Evolutionary conservation across 2,113 vertebrate genomes (phyloP).

Genomic region (Plecotus auritus): DNA sequence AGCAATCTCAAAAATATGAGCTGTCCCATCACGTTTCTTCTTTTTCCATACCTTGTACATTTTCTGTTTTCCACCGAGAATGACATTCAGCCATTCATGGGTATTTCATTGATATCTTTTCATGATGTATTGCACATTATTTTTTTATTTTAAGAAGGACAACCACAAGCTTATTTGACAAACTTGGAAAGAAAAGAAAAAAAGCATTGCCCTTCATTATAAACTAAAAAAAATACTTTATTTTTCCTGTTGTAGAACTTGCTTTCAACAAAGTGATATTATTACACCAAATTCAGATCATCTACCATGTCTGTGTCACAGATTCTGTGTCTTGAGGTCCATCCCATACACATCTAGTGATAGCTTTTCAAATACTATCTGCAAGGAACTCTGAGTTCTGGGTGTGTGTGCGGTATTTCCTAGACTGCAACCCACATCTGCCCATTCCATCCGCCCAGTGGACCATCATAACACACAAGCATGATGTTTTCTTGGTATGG

Average conservation of each 20-base stretch:
- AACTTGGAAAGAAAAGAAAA: slow-evolving; percentile 72
- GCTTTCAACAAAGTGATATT: slow-evolving; percentile 36
- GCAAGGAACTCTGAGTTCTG: slow-evolving; percentile 74
- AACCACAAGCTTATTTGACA: slow-evolving; percentile 55
- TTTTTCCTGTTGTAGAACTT: slow-evolving; percentile 45
- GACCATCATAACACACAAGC: slow-evolving; percentile 86
- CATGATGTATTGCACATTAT: background rate
- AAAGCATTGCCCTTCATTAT: slow-evolving; percentile 16
- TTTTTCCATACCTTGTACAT: background rate
- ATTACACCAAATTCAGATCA: slow-evolving; percentile 59
- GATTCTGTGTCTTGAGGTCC: slow-evolving; percentile 53
- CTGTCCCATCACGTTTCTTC: background rate
- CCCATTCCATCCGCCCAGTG: slow-evolving; percentile 85
- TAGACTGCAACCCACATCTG: slow-evolving; percentile 87
- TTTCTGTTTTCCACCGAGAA: background rate
- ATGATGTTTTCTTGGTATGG: slow-evolving; percentile 88
- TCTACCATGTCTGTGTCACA: slow-evolving; percentile 65
- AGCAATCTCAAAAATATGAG: too few relatives aligned
- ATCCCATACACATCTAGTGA: slow-evolving; percentile 49
- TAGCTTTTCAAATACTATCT: slow-evolving; percentile 42
- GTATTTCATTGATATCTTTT: slow-evolving; percentile 36
- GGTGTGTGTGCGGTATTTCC: slow-evolving; percentile 69
- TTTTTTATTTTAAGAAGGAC: slow-evolving; percentile 55
- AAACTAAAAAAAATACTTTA: slow-evolving; percentile 29
- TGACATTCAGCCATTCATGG: background rate